A percentile compares a stretch with the other conserved stretches of the same genome.
Conservation (phyloP, 2,113 vertebrate genomes). For the Onychorhynchus coronatus region DNA sequence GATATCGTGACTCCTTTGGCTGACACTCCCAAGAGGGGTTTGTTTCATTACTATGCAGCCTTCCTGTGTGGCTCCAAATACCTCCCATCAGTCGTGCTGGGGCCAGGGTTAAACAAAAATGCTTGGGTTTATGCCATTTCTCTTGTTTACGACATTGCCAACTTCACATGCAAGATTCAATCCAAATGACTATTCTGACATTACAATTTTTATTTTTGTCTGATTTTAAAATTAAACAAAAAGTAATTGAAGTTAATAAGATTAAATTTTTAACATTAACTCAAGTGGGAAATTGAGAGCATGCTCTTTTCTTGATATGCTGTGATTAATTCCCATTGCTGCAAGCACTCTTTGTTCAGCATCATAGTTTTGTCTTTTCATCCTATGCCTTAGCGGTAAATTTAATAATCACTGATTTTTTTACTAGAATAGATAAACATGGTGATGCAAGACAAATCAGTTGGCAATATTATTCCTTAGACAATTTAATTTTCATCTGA, state of each 20-base stretch:
- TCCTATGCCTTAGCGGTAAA: not conserved
- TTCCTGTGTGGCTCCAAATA: not conserved
- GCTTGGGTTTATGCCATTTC: not conserved
- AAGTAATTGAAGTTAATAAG: not conserved
- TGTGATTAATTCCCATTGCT: constrained; percentile 6
- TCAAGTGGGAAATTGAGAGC: not conserved
- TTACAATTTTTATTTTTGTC: not conserved
- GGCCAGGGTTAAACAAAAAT: not conserved
- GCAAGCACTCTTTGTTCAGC: not conserved
- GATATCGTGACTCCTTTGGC: not conserved
- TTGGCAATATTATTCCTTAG: not conserved
- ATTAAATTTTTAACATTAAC: not conserved
- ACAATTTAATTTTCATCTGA: constrained; percentile 18
- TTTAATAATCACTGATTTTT: constrained; percentile 41
- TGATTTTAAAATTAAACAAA: not conserved
- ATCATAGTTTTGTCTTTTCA: not conserved
- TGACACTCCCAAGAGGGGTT: not conserved
- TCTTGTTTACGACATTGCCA: not conserved
- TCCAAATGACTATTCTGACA: not conserved
- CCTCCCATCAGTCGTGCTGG: not conserved
- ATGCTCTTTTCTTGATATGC: not conserved
- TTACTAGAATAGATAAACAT: constrained; percentile 23
- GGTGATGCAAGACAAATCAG: not conserved
- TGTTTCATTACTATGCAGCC: not conserved
- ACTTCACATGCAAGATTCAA: not conserved